phyloP scores from a whole-genome alignment of 2,888 invertebrate genomes.

The Mythimna albipuncta region DNA sequence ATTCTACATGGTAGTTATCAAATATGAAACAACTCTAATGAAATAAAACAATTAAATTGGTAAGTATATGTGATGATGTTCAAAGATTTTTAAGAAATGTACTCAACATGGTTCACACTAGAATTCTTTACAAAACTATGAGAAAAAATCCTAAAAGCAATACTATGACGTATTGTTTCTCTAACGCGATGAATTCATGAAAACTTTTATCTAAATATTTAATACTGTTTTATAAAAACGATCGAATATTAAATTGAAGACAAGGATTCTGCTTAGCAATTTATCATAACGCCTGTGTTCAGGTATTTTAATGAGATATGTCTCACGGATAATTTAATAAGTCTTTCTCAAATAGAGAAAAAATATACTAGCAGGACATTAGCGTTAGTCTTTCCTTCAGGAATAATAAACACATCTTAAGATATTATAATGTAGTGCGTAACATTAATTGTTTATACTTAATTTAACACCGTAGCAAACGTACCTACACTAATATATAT shows the following conservation, averaged over 20 bases:
- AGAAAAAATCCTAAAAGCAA: conserved; percentile 61
- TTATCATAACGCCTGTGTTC: conserved; percentile 45
- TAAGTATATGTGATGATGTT: background rate
- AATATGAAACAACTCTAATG: conserved; percentile 25
- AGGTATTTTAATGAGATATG: conserved; percentile 62
- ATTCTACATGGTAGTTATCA: conserved; percentile 17
- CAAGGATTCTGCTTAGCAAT: conserved; percentile 82
- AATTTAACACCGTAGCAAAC: conserved; percentile 68
- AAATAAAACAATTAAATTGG: conserved; percentile 13
- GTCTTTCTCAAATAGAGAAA: conserved; percentile 47
- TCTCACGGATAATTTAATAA: conserved; percentile 54
- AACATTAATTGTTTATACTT: conserved; percentile 58
- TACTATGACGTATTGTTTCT: conserved; percentile 46
- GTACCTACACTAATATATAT: conserved; percentile 68
- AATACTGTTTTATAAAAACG: conserved; percentile 60
- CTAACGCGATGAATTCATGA: conserved; percentile 57
- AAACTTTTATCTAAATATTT: conserved; percentile 56
- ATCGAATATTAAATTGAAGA: conserved; percentile 71
- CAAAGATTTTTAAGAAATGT: conserved; percentile 11
- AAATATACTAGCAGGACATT: conserved; percentile 49
- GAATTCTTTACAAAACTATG: conserved; percentile 51
- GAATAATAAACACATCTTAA: conserved; percentile 87
- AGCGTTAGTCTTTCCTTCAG: conserved; percentile 63
- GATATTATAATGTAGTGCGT: conserved; percentile 66
- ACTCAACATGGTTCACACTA: conserved; percentile 27